phyloP scores from a whole-genome alignment of 2,797 vertebrate species.

The Emydoidea blandingii region DNA sequence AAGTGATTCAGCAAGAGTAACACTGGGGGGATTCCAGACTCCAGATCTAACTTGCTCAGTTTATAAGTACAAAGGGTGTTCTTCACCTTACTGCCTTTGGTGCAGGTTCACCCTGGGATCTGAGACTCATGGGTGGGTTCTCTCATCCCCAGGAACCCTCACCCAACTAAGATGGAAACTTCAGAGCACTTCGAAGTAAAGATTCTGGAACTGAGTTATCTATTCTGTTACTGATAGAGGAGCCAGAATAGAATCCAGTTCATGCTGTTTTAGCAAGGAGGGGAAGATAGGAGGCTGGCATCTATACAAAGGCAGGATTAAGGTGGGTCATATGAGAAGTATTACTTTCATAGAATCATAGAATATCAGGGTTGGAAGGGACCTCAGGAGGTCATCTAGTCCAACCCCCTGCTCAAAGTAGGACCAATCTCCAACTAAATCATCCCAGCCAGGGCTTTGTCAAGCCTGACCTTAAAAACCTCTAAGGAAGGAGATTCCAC shows the following conservation, averaged over 20 bases:
- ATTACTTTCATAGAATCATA: too few relatives aligned
- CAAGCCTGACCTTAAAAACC: too few relatives aligned
- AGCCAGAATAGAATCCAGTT: not conserved
- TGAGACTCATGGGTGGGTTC: not conserved
- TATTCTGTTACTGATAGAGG: not conserved
- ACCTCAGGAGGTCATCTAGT: too few relatives aligned
- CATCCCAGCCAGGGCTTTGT: too few relatives aligned
- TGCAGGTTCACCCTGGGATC: not conserved
- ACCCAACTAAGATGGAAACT: fast-evolving
- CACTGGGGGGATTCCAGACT: not conserved
- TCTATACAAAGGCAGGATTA: not conserved
- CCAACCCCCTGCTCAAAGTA: too few relatives aligned
- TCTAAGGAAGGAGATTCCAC: too few relatives aligned
- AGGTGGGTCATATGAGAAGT: not conserved
- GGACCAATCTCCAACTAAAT: too few relatives aligned
- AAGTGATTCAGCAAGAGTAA: not conserved
- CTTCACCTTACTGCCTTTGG: not conserved
- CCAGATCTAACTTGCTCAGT: not conserved
- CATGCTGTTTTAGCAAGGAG: fast-evolving
- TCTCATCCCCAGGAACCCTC: not conserved
- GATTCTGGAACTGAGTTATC: not conserved
- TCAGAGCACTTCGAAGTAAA: not conserved
- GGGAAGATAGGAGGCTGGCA: too few relatives aligned
- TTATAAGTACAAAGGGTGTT: not conserved
- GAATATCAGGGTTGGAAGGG: too few relatives aligned